Evolutionary conservation across 1,140 invertebrate genomes (phyloP).

Genomic region (Anastatus disparis): DNA sequence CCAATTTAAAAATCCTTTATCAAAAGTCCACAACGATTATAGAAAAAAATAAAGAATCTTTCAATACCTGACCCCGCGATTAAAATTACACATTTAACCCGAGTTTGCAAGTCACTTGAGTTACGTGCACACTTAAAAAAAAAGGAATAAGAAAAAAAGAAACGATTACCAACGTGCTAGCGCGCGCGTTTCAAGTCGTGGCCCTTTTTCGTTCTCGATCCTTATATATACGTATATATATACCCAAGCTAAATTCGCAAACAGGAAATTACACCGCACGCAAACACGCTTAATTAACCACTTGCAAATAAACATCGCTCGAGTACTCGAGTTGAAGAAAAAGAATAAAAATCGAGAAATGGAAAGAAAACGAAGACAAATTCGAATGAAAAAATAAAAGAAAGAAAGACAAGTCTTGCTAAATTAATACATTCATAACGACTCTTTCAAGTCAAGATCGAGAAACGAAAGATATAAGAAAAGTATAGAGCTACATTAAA

Average conservation of each 20-base stretch:
- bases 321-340: background rate
- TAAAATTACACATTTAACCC: conserved; percentile 30
- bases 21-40: too few relatives aligned
- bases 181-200: too few relatives aligned
- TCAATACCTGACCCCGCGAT: background rate
- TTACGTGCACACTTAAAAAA: background rate
- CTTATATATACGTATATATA: too few relatives aligned
- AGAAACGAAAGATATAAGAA: conserved; percentile 1
- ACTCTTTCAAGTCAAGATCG: conserved; percentile 33
- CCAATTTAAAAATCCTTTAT: too few relatives aligned
- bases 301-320: conserved; percentile 21
- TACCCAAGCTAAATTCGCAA: conserved; percentile 27
- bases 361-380: background rate
- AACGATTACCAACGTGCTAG: too few relatives aligned
- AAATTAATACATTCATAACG: conserved; percentile 42
- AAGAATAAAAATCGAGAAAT: background rate
- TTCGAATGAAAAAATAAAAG: background rate
- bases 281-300: conserved; percentile 37
- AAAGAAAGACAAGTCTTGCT: conserved; percentile 6
- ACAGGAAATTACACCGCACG: conserved; percentile 36
- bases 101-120: conserved; percentile 25
- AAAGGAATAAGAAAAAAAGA: background rate
- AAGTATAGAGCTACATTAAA: too few relatives aligned
- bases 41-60: background rate
- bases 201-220: too few relatives aligned